These are phyloP conservation scores for Drosophila varians DNA, from an alignment of 1,140 invertebrate species.

Conservation along the genomic window DNA sequence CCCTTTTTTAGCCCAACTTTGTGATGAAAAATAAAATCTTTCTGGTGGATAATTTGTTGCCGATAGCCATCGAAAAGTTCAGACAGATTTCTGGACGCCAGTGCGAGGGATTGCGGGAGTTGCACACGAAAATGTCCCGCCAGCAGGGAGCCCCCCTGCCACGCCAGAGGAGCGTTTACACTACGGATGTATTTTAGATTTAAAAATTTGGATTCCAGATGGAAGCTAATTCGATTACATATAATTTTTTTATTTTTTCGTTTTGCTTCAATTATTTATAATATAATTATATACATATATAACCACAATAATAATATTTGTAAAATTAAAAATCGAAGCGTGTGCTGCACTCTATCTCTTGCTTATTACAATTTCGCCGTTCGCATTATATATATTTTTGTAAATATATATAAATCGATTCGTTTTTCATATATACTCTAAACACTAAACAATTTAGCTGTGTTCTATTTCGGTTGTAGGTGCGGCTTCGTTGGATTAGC, in stretches of 20 bases:
- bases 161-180: slow-evolving; percentile 80
- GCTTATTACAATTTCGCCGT: slow-evolving; percentile 70
- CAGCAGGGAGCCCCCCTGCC: slow-evolving; percentile 74
- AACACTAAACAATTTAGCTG: slow-evolving; percentile 75
- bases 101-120: slow-evolving; percentile 54
- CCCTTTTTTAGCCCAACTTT: slow-evolving; percentile 71
- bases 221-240: slow-evolving; percentile 75
- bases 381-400: slow-evolving; percentile 60
- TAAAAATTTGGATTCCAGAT: not conserved
- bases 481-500: slow-evolving; percentile 42
- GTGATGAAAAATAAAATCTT: slow-evolving; percentile 81
- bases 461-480: slow-evolving; percentile 42
- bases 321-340: slow-evolving; percentile 82
- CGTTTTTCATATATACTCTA: slow-evolving; percentile 61
- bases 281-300: slow-evolving; percentile 84
- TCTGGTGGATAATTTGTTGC: slow-evolving; percentile 73
- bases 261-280: slow-evolving; percentile 83
- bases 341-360: slow-evolving; percentile 79
- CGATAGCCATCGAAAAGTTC: slow-evolving; percentile 77
- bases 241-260: slow-evolving; percentile 79
- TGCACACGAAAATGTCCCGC: slow-evolving; percentile 64
- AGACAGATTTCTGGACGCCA: slow-evolving; percentile 67
- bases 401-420: slow-evolving; percentile 62
- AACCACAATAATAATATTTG: slow-evolving; percentile 83
- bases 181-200: slow-evolving; percentile 76